phyloP scores from a whole-genome alignment of 2,888 invertebrate genomes.

The Agriopis leucophaearia region DNA sequence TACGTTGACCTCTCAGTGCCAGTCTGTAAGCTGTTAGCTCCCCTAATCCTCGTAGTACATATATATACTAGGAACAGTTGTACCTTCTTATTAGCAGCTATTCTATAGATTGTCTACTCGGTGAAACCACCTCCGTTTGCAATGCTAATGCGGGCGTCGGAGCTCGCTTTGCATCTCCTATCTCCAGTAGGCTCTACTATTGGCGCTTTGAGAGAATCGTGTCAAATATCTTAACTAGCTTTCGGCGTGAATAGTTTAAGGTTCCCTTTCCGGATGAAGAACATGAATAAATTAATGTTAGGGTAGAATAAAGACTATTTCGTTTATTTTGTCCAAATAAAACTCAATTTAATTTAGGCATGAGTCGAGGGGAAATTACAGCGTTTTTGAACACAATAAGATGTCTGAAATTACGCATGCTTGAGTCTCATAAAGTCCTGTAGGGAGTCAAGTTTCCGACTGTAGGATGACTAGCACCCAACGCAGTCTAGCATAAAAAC shows the following conservation, averaged over 20 bases:
- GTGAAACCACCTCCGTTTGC: slow-evolving; percentile 40
- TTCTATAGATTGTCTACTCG: not conserved
- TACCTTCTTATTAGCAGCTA: not conserved
- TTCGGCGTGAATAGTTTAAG: slow-evolving; percentile 15
- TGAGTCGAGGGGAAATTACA: slow-evolving; percentile 10
- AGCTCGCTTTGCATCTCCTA: slow-evolving; percentile 42
- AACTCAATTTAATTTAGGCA: not conserved
- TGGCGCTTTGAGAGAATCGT: slow-evolving; percentile 26
- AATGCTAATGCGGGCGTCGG: slow-evolving; percentile 43
- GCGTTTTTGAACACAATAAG: slow-evolving; percentile 14
- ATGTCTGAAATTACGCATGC: slow-evolving; percentile 14
- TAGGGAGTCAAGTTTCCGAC: slow-evolving; percentile 19
- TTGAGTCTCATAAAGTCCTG: slow-evolving; percentile 12
- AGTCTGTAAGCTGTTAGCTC: no score
- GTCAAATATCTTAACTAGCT: slow-evolving; percentile 31
- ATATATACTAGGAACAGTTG: no score
- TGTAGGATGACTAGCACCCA: slow-evolving; percentile 21
- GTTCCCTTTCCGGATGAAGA: not conserved
- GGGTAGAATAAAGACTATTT: not conserved
- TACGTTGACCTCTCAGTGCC: no score
- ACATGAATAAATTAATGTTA: not conserved
- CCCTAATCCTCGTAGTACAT: no score
- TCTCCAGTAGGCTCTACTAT: slow-evolving; percentile 30
- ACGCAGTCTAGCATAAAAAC: slow-evolving; percentile 35
- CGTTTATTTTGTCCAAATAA: not conserved